A percentile compares a stretch with the other conserved stretches of the same genome.
Conservation (phyloP, 2,888 invertebrate genomes). For the Phymatocera aterrima region DNA sequence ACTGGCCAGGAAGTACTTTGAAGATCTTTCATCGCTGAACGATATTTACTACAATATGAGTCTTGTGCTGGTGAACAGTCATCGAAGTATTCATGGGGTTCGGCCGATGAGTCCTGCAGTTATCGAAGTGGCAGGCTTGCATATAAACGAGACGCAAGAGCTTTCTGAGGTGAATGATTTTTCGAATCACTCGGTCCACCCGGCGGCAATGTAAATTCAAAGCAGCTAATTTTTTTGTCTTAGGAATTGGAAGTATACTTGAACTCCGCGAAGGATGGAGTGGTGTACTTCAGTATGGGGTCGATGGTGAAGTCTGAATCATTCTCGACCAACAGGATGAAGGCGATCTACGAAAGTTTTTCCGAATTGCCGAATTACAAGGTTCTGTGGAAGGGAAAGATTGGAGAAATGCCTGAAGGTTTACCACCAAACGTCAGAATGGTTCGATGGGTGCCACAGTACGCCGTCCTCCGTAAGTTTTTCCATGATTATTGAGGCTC, state of each 20-base stretch:
- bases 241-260: slow-evolving; percentile 68
- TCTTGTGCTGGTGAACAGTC: slow-evolving; percentile 4
- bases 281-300: slow-evolving; percentile 69
- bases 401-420: slow-evolving; percentile 32
- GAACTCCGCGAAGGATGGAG: slow-evolving; percentile 65
- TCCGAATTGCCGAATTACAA: slow-evolving; percentile 11
- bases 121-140: slow-evolving; percentile 76
- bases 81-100: slow-evolving; percentile 7
- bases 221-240: not conserved
- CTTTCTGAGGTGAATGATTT: slow-evolving; percentile 12
- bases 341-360: slow-evolving; percentile 7
- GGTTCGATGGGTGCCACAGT: slow-evolving; percentile 31
- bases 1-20: slow-evolving; percentile 5
- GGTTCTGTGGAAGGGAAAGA: slow-evolving; percentile 24
- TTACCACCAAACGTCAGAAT: slow-evolving; percentile 34
- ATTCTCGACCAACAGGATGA: slow-evolving; percentile 54
- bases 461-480: slow-evolving; percentile 18
- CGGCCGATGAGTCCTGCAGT: slow-evolving; percentile 72
- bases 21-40: not conserved
- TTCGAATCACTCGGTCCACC: not conserved
- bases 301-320: slow-evolving; percentile 69
- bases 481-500: not conserved
- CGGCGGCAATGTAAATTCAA: not conserved
- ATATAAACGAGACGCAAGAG: slow-evolving; percentile 52
- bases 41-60: slow-evolving; percentile 21